Percentiles rank a stretch among this genome's conserved stretches.
Evolutionary conservation across 2,888 invertebrate genomes (phyloP).

Genomic region (Synergus umbraculus): DNA sequence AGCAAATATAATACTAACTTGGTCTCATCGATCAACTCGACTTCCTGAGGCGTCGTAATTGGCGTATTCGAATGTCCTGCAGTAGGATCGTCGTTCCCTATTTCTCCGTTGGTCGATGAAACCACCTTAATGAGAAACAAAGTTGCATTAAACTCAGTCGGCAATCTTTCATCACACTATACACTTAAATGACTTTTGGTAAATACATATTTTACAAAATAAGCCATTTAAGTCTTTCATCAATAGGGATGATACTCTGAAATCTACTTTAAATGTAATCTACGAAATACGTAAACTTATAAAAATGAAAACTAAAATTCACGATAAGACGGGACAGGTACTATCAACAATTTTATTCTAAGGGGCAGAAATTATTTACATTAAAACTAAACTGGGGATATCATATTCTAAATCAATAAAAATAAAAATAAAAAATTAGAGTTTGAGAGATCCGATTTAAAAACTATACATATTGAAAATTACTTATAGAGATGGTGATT

Average conservation of each 20-base stretch:
- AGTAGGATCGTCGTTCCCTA: slow-evolving; percentile 96
- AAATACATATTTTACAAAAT: slow-evolving; percentile 30
- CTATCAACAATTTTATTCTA: background rate
- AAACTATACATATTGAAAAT: background rate
- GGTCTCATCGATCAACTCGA: slow-evolving; percentile 97
- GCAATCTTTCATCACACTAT: background rate
- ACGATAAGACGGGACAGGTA: slow-evolving; percentile 7
- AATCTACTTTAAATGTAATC: slow-evolving; percentile 25
- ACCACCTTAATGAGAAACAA: slow-evolving; percentile 85
- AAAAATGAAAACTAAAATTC: slow-evolving; percentile 35
- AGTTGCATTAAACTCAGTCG: slow-evolving; percentile 12
- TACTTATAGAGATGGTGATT: background rate
- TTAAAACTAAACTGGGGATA: slow-evolving; percentile 23
- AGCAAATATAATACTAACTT: slow-evolving; percentile 86
- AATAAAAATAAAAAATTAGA: background rate
- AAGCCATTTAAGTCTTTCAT: background rate
- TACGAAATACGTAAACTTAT: slow-evolving; percentile 29
- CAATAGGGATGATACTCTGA: background rate
- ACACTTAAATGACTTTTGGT: background rate
- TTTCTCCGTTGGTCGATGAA: slow-evolving; percentile 97
- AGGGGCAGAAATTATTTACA: slow-evolving; percentile 11
- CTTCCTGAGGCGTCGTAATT: slow-evolving; percentile 94
- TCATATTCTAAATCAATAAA: background rate
- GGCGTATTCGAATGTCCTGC: slow-evolving; percentile 98
- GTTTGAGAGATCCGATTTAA: background rate